Evolutionary conservation across 2,888 invertebrate genomes (phyloP).

Genomic region (Dryobota labecula): DNA sequence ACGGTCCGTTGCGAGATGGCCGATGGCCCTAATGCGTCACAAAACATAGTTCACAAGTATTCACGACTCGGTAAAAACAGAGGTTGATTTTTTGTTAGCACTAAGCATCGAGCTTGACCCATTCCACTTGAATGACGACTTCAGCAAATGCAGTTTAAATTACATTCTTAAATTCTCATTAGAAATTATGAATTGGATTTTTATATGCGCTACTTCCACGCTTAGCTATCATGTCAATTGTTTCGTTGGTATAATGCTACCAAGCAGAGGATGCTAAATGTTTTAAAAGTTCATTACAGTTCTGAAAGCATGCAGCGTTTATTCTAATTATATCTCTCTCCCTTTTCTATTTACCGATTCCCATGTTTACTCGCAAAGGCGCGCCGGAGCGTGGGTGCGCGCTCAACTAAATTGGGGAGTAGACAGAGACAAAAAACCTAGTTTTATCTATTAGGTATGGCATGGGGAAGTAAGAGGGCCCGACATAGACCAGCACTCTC

Average conservation of each 20-base stretch:
- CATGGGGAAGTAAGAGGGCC: constrained; percentile 78
- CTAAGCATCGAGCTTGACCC: constrained; percentile 50
- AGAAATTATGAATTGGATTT: constrained; percentile 3
- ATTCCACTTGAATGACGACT: constrained; percentile 33
- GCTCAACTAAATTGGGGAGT: constrained; percentile 86
- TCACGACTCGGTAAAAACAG: constrained; percentile 55
- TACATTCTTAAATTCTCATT: constrained; percentile 40
- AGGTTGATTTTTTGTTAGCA: constrained; percentile 47
- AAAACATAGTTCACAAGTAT: constrained; percentile 51
- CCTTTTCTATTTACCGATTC: constrained; percentile 88
- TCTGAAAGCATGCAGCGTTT: constrained; percentile 80
- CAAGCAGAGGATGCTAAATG: constrained; percentile 12
- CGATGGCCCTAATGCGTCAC: constrained; percentile 65
- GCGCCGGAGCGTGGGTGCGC: constrained; percentile 87
- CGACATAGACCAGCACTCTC: constrained; percentile 78
- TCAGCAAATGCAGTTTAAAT: constrained; percentile 56
- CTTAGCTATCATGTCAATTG: neutral
- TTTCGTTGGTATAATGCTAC: neutral
- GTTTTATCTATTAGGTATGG: constrained; percentile 72
- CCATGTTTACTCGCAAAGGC: constrained; percentile 89
- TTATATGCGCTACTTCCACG: neutral
- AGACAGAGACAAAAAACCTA: constrained; percentile 84
- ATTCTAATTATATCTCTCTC: constrained; percentile 89
- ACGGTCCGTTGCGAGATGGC: constrained; percentile 64
- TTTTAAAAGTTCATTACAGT: constrained; percentile 64